phyloP scores from a whole-genome alignment of 1,140 invertebrate species.

The Saccostrea glomerata region DNA sequence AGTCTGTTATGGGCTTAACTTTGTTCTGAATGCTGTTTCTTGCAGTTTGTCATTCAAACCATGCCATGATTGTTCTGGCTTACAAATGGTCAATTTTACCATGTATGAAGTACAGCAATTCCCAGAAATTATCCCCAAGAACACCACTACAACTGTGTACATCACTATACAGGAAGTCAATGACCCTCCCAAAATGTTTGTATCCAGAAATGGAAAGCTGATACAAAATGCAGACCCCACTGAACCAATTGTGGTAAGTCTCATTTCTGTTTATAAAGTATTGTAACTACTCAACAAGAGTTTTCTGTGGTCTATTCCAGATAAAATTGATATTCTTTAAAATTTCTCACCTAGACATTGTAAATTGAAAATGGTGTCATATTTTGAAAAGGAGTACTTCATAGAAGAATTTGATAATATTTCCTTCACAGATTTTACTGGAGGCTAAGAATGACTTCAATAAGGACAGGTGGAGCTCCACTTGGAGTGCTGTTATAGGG shows the following conservation, averaged over 20 bases:
- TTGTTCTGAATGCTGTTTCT: not conserved
- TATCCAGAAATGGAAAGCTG: constrained; percentile 46
- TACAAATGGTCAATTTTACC: constrained; percentile 43
- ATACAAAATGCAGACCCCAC: constrained; percentile 46
- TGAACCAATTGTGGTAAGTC: constrained; percentile 53
- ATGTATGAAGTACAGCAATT: constrained; percentile 43
- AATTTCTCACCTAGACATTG: not conserved
- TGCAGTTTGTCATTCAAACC: constrained; percentile 53
- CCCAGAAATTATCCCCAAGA: constrained; percentile 45
- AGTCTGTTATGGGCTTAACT: too few relatives aligned
- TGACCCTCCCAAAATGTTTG: constrained; percentile 51
- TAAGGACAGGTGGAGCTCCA: constrained; percentile 38
- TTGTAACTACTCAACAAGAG: not conserved
- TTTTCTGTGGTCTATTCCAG: not conserved
- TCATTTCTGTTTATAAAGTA: not conserved
- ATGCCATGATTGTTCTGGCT: constrained; percentile 51
- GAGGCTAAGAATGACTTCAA: constrained; percentile 48
- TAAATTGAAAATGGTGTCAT: not conserved
- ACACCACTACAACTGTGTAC: constrained; percentile 41
- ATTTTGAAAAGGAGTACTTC: not conserved
- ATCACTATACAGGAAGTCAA: constrained; percentile 48
- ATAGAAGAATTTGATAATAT: not conserved
- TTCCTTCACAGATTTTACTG: constrained; percentile 30
- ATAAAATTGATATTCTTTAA: not conserved
- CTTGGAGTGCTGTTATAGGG: constrained; percentile 7